Base-by-base conservation (phyloP, 2,113 vertebrate species). In the Crocuta crocuta region DNA sequence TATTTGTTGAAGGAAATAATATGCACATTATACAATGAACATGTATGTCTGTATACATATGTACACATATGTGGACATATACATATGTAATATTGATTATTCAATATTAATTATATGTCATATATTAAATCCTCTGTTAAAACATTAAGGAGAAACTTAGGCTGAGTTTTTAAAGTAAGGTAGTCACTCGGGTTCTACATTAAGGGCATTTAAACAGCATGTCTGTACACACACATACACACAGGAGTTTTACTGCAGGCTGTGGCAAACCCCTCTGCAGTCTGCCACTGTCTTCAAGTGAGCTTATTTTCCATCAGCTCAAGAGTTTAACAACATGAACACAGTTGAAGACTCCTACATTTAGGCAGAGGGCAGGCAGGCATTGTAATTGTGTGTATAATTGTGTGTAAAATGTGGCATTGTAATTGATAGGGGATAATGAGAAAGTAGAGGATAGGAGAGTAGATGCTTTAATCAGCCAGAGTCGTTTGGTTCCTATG, bases 81-180 rank as follows among this genome's bases (percentile, higher is more conserved):
- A 63, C 19, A 21, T 43, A 33, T 31, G 48, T 26, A 89, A 73
- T 94, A 5, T 66, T 19, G 74, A 61, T 91, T 93, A n/a, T 82
- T 26, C 50, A 74, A 63, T 53, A 53, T 63, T 93, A 65, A 76
- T 94, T 74, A 58, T 78, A 31, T 55, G 43, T 92, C 11, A 23
- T 33, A 74, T 70, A 50, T 50, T 76, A 65, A 78, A 70, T 81
- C 31, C 83, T 86, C 7, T 95, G 70, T 80, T 63, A 70, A 93
- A 93, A 86, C 78, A 74, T 65, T 96, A 89, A 89, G 26, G 33
- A 93, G 39, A 89, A 82, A 92, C 55, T 85, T 90, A 33, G 39
- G 80, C 55, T 86, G 65, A 43, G 65, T 58, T 95, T 97, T 13
- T 4, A 26, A 95, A 96, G 63, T 93, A 93, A 65, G 19, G 15